Evolutionary conservation across 2,113 vertebrate genomes (phyloP), one percentile per base, ranked within the genome.

Genomic region (Murina feae): DNA sequence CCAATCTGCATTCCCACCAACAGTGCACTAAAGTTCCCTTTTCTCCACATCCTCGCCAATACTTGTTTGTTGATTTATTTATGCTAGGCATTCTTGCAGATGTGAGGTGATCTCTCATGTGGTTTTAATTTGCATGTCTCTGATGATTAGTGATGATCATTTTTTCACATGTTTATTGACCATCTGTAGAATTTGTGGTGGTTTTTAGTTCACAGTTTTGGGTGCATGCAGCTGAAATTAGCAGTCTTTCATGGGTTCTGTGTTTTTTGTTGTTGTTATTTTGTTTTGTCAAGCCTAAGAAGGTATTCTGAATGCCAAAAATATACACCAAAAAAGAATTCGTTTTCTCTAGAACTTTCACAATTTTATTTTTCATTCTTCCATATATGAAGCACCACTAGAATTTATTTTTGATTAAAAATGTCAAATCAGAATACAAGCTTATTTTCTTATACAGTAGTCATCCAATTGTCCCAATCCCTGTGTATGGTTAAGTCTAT

Each of bases 321-420:
- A 37, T 51, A 82, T 44, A 18, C 20, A 58, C 58, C 66, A 28
- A 63, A 6, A 42, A 69, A 68, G 44, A 21, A 63, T 9, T 3
- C 14, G 16, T 51, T 79, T 53, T 75, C 66, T 49, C 17, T 42
- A 69, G 35, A 25, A 58, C 9, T 86, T 69, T 63, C 53, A 37
- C 37, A 39, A 4, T 63, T 35, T 86, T 42, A 66, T 49, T 80
- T 86, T 86, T 82, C 12, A 79, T 72, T 72, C 32, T 85, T 79
- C 12, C 5, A 68, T 55, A 78, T 55, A 49, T 66, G 1, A 91
- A 60, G 0, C 11, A 92, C 12, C 69, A 76, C 23, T 49, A 60
- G 13, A 84, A 79, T 79, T 71, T 82, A 53, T 82, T 89, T 87
- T 71, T 95, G 17, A 92, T 44, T 18, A 89, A 89, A 63, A 39